Base-by-base conservation (phyloP, 1,140 invertebrate species). In the Drosophila watanabei region DNA sequence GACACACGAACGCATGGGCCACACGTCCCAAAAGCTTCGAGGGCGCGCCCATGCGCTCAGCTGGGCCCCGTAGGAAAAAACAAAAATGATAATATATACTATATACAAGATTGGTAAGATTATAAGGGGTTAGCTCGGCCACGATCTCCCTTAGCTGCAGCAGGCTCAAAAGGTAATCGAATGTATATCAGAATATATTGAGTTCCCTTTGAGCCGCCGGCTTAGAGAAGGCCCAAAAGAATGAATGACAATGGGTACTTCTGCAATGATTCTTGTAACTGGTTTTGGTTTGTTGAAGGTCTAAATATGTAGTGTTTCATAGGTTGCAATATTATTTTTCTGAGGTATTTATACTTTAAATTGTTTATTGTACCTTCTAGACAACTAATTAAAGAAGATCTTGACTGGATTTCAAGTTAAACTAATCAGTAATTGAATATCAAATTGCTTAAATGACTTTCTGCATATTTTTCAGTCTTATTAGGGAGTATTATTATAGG, bases 1-100 rank as follows among this genome's bases (percentile, higher is more conserved):
- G 92, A 61, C 95, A 96, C 97, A 97, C 10, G 95, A 95, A 92
- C 98, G 97, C 89, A 90, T 80, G 82, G 97, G 97, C 70, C 95
- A 95, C 95, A 95, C 75, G 96, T 94, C 90, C 97, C 71, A 95
- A 30, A 94, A 94, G 82, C 95, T 84, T 69, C 45, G 51, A 95
- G 58, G 94, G 93, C 80, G 95, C 95, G 49, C 94, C 92, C 76
- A 94, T 94, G 79, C 95, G 95, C 72, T 94, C 94, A 79, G 81
- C 71, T 94, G 60, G 70, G 64, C 54, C 77, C 80, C 81, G 75
- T 71, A 84, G 84, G 78, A 78, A 89, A 88, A 83, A 78, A 87
- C 82, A 89, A 89, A 37, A 57, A 35, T 35, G 20, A 57, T 57
- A 57, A 39, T 57, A 56, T 37, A 80, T 80, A 75, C 76, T 82